Evolutionary conservation across 2,797 vertebrate genomes (phyloP).

Genomic region (Apogon hyalosoma): DNA sequence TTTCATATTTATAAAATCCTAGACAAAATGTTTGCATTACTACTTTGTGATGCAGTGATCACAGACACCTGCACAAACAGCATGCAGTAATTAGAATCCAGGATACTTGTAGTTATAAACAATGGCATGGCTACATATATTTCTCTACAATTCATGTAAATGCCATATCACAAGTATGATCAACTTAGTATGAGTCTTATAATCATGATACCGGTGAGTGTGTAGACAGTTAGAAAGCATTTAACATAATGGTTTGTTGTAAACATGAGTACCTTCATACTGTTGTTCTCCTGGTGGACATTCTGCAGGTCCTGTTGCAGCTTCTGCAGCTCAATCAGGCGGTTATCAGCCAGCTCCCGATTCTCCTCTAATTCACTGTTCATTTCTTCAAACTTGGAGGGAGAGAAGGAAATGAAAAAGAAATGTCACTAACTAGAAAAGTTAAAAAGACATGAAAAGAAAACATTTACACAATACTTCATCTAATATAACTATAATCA

Average conservation of each 20-base stretch:
- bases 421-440: neutral
- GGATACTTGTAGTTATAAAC: too few species aligned
- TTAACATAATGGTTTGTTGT: neutral
- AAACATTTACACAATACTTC: neutral
- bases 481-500: neutral
- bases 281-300: conserved; percentile 92
- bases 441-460: neutral
- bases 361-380: conserved; percentile 97
- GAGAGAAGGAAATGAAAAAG: neutral
- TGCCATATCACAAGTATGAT: too few species aligned
- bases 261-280: conserved; percentile 85
- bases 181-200: too few species aligned
- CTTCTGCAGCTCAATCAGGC: conserved; percentile 92
- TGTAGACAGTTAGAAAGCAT: neutral
- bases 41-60: too few species aligned
- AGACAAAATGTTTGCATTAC: too few species aligned
- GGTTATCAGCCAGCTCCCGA: conserved; percentile 93
- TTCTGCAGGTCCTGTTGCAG: conserved; percentile 93
- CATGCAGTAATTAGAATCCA: too few species aligned
- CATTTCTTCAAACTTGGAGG: conserved; percentile 93
- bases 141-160: too few species aligned
- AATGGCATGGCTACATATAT: too few species aligned
- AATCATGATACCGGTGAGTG: neutral
- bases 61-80: too few species aligned
- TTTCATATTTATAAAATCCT: too few species aligned